Base-by-base conservation (phyloP, 2,113 vertebrate species). In the Prionailurus viverrinus region DNA sequence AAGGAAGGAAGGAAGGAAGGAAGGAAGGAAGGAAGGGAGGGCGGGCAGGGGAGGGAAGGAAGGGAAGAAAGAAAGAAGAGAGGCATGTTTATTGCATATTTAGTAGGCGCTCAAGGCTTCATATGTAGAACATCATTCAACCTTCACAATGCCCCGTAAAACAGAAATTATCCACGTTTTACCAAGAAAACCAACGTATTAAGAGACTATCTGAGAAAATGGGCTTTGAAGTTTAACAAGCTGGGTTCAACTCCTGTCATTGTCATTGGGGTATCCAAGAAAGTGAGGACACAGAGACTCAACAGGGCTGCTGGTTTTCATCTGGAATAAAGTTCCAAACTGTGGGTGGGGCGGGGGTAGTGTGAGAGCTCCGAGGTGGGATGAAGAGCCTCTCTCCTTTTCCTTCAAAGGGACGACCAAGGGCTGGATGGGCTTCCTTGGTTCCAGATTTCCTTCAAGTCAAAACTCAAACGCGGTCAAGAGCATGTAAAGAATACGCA, bases 71-170 rank as follows among this genome's bases (percentile, higher is more conserved):
- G 11, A 65, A 53, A 45, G 7, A 61, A 48, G 9, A 25, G 1
- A 73, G 13, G 16, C 78, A 31, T 8, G 12, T 3, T 63, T 31
- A 14, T 1, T 8, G 4, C 2, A 5, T 14, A 10, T 19, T 78
- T 18, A 39, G 29, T 0, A 76, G 31, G 15, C 5, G 25, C 63
- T 69, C 23, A 1, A 66, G 1, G 36, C 73, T 76, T 31, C 36
- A 0, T 3, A 13, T 5, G 6, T 2, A 1, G n/a, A 31, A 23
- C 51, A 66, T 15, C 31, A 48, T 36, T n/a, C 23, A 33, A 21
- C 48, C 69, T 14, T 18, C 51, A 15, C 16, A n/a, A 48, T 39
- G 27, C 4, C 51, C 29, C 8, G 0, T 6, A 19, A 69, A 53
- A 51, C 36, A 45, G 81, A 7, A 73, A 79, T 12, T 4, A 55